Percentiles rank a stretch among this genome's conserved stretches.
Evolutionary conservation across 1,140 invertebrate species (phyloP).

Genomic region (Magallana ariakensis): DNA sequence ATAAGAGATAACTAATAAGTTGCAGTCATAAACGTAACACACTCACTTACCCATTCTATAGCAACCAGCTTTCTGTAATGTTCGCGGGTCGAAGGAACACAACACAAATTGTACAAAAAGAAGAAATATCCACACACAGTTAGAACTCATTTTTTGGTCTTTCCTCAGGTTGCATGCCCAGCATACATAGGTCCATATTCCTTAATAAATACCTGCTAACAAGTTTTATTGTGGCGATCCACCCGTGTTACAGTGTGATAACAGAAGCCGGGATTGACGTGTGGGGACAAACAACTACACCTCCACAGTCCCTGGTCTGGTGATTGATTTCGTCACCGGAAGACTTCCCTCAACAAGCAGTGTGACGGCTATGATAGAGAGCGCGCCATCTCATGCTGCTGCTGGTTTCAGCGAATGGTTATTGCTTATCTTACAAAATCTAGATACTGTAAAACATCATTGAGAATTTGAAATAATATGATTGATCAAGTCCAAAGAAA

Average conservation of each 20-base stretch:
- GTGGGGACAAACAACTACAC: background rate
- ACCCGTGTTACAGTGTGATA: constrained; percentile 1
- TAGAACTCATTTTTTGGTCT: constrained; percentile 14
- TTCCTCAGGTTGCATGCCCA: constrained; percentile 23
- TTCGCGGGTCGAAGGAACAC: background rate
- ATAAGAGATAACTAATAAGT: too few relatives aligned
- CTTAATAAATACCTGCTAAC: constrained; percentile 1
- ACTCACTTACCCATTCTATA: constrained; percentile 17
- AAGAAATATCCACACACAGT: constrained; percentile 16
- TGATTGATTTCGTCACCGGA: constrained; percentile 29
- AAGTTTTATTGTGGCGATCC: constrained; percentile 8
- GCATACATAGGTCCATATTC: constrained; percentile 22
- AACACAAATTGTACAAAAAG: constrained; percentile 4
- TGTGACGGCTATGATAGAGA: constrained; percentile 11
- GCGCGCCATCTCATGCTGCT: background rate
- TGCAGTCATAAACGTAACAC: too few relatives aligned
- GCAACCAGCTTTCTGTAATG: constrained; percentile 5
- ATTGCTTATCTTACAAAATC: too few relatives aligned
- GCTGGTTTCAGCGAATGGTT: too few relatives aligned
- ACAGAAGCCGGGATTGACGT: constrained; percentile 27
- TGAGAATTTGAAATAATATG: too few relatives aligned
- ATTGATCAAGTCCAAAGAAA: too few relatives aligned
- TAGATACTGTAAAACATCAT: too few relatives aligned
- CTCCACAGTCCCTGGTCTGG: background rate
- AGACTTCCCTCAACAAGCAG: background rate